A percentile compares a stretch with the other conserved stretches of the same genome.
Conservation (phyloP, 2,113 vertebrate genomes). For the cat (Felis catus) region F.catus_Fca126_mat1.0 CM031411.1:125134501-125135000, state of each 20-base stretch:
- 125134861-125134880: neutral
- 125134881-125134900: neutral
- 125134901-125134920: neutral
- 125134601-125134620: neutral
- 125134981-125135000: neutral
- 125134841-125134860: neutral
- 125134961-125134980: neutral
- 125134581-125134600: neutral
- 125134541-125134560: neutral
- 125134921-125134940: neutral
- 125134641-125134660: conserved; percentile 54
- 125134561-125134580: neutral
- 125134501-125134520: neutral
- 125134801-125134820: neutral
- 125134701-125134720: neutral
- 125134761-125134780: neutral
- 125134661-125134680: neutral
- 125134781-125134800: neutral
- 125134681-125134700: neutral
- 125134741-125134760: neutral
- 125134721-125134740: neutral
- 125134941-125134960: neutral
- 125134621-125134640: neutral
- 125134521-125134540: neutral
- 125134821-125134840: neutral